Evolutionary conservation across 35 echinoderm and acorn worm genomes (phyloP).

Genomic region (Nesometra sesokonis): DNA sequence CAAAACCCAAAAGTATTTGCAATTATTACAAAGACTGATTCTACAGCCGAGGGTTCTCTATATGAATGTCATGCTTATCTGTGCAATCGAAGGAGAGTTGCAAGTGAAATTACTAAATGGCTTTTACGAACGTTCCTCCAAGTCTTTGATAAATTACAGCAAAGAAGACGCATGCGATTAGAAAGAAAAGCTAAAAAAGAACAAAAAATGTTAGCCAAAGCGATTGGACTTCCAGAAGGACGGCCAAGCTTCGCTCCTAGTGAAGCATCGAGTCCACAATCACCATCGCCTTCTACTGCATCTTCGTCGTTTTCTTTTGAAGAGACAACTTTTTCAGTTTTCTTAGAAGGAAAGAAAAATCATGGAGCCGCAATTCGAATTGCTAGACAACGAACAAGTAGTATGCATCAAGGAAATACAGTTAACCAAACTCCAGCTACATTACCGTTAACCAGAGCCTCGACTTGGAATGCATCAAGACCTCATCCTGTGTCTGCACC

Average conservation of each 20-base stretch:
- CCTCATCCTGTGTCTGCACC: not conserved
- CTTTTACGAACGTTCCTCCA: constrained; percentile 80
- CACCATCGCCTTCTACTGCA: not conserved
- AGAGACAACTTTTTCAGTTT: constrained; percentile 51
- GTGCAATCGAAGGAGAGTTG: constrained; percentile 61
- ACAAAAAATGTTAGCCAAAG: not conserved
- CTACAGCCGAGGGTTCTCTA: constrained; percentile 64
- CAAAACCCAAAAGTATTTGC: constrained; percentile 83
- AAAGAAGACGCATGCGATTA: constrained; percentile 48
- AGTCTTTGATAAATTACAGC: constrained; percentile 87
- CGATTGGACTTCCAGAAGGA: constrained; percentile 5
- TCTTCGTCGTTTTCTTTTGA: constrained; percentile 22
- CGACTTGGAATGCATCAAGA: not conserved
- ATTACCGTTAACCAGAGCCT: not conserved
- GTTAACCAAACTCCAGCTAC: not conserved
- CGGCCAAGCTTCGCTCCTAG: not conserved
- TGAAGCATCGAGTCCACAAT: constrained; percentile 20
- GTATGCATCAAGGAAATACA: not conserved
- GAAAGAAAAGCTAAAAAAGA: constrained; percentile 34
- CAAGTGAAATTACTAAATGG: constrained; percentile 85
- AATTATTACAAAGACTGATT: constrained; percentile 83
- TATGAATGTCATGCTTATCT: constrained; percentile 94
- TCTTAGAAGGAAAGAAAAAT: constrained; percentile 68
- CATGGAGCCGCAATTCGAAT: constrained; percentile 64
- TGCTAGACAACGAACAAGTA: constrained; percentile 6